phyloP scores from a whole-genome alignment of 2,113 vertebrate genomes.

The Petaurus breviceps region DNA sequence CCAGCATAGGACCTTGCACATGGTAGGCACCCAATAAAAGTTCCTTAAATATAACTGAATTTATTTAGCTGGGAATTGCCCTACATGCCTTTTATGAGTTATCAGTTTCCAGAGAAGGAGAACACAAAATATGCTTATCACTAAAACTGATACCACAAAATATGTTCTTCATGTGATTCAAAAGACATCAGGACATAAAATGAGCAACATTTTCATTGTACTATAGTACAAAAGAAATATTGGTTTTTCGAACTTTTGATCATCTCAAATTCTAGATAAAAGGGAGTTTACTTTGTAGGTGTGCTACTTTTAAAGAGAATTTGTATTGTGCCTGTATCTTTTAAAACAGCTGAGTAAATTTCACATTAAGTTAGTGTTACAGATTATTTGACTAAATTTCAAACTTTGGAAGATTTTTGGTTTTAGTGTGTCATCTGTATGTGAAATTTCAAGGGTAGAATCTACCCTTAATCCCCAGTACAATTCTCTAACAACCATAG shows the following conservation, averaged over 20 bases:
- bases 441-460: not conserved
- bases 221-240: not conserved
- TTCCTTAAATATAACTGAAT: not conserved
- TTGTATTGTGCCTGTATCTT: not conserved
- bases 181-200: not conserved
- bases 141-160: not conserved
- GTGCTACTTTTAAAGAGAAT: not conserved
- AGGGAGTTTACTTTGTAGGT: not conserved
- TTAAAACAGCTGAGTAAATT: not conserved
- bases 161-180: not conserved
- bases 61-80: not conserved
- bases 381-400: not conserved
- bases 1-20: too few species aligned
- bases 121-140: not conserved
- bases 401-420: not conserved
- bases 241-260: not conserved
- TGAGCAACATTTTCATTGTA: not conserved
- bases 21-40: not conserved
- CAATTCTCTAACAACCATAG: not conserved
- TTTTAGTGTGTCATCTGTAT: not conserved
- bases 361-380: not conserved
- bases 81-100: not conserved
- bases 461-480: not conserved
- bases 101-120: not conserved
- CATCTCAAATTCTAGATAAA: not conserved